Percentiles rank a stretch among this genome's conserved stretches.
These are phyloP conservation scores for Cheirogaleus major DNA, from an alignment of 2,797 vertebrate species.

Conservation along the genomic window DNA sequence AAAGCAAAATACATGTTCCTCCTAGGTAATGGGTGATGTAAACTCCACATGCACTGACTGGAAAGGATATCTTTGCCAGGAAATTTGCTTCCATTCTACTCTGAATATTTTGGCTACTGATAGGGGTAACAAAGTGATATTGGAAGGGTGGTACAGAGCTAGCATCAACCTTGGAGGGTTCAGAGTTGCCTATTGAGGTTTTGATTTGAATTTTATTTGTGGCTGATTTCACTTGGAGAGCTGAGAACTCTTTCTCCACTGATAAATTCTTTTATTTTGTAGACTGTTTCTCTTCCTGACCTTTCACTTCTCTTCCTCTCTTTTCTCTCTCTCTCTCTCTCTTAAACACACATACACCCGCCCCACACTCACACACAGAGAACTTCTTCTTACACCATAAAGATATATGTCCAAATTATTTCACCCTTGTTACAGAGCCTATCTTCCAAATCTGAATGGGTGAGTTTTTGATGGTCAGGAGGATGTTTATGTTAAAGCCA, in stretches of 20 bases:
- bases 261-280: not conserved
- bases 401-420: not conserved
- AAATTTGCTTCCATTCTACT: not conserved
- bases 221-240: not conserved
- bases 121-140: not conserved
- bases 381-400: not conserved
- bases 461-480: not conserved
- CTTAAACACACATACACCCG: not conserved
- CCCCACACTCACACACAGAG: not conserved
- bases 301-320: not conserved
- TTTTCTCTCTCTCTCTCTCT: not conserved
- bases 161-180: not conserved
- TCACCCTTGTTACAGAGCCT: not conserved
- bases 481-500: constrained; percentile 67
- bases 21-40: not conserved
- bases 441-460: not conserved
- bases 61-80: not conserved
- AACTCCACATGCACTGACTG: not conserved
- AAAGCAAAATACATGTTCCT: not conserved
- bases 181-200: not conserved
- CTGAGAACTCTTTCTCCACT: not conserved
- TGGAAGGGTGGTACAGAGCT: not conserved
- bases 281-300: not conserved
- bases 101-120: not conserved
- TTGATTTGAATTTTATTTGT: constrained; percentile 24